These are phyloP conservation scores for Xenopus laevis DNA, from an alignment of 2,113 vertebrate genomes.

Conservation along the genomic window DNA sequence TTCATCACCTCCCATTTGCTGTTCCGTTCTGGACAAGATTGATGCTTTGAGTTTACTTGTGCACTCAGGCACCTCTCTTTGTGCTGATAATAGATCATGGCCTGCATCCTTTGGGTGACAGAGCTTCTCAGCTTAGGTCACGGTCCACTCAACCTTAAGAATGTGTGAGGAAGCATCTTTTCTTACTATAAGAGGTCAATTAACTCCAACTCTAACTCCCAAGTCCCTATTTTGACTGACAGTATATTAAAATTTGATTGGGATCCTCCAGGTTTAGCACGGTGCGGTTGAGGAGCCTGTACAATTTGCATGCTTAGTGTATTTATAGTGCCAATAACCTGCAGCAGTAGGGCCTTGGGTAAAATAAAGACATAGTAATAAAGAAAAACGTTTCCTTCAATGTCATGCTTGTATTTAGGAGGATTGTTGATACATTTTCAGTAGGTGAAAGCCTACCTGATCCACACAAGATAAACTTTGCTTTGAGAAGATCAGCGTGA, in stretches of 20 bases:
- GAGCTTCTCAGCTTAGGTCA: constrained; percentile 30
- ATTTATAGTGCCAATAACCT: too few relatives aligned
- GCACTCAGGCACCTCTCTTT: not conserved
- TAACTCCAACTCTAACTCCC: constrained; percentile 5
- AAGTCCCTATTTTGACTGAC: not conserved
- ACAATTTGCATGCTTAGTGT: too few relatives aligned
- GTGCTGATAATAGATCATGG: constrained; percentile 32
- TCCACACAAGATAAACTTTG: not conserved
- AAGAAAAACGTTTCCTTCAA: too few relatives aligned
- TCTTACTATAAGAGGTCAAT: constrained; percentile 18
- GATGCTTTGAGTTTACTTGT: constrained; percentile 18
- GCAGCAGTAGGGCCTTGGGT: too few relatives aligned
- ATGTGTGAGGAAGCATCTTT: constrained; percentile 30
- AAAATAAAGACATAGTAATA: too few relatives aligned
- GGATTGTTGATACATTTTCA: too few relatives aligned
- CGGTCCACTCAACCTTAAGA: constrained; percentile 41
- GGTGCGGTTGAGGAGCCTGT: too few relatives aligned
- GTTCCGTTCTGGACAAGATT: constrained; percentile 33
- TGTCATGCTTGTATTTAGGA: too few relatives aligned
- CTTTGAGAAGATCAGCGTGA: not conserved
- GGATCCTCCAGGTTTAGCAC: too few relatives aligned
- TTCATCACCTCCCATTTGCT: constrained; percentile 34
- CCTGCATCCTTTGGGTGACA: constrained; percentile 40
- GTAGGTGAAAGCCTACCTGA: too few relatives aligned
- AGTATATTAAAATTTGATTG: too few relatives aligned